phyloP scores from a whole-genome alignment of 1,140 invertebrate genomes.

The Portunus trituberculatus region DNA sequence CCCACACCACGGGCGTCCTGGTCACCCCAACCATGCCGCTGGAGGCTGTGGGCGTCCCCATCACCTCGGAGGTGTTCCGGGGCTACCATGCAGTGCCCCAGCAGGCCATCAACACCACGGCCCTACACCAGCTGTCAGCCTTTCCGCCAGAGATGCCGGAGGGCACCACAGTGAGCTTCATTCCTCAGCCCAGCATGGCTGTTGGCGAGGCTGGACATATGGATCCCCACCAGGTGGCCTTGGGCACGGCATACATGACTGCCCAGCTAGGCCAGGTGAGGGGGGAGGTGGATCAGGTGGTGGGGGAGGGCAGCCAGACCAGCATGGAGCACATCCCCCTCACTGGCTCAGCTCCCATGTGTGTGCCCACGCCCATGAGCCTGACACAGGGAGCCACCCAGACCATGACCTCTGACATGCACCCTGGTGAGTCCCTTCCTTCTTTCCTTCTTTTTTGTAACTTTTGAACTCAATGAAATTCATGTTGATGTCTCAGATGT shows the following conservation, averaged over 20 bases:
- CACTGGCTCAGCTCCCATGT: constrained; percentile 12
- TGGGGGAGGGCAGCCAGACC: neutral
- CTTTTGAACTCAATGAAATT: neutral
- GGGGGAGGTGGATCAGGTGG: neutral
- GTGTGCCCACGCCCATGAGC: constrained; percentile 53
- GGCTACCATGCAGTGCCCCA: constrained; percentile 6
- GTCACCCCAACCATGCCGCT: constrained; percentile 4
- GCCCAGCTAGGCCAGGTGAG: neutral
- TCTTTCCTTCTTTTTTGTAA: too few species aligned
- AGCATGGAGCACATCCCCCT: neutral
- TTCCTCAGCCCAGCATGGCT: neutral
- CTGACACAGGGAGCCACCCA: constrained; percentile 33
- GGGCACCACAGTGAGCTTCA: constrained; percentile 23
- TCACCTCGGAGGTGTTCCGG: constrained; percentile 31
- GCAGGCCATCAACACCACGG: constrained; percentile 15
- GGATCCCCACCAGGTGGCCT: constrained; percentile 21
- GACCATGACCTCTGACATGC: constrained; percentile 50
- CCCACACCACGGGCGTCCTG: neutral
- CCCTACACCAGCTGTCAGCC: neutral
- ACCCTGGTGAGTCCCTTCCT: constrained; percentile 12
- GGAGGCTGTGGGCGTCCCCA: constrained; percentile 25
- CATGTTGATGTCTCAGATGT: neutral
- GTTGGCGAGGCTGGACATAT: neutral
- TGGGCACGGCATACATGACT: neutral
- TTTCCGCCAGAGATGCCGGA: constrained; percentile 41